Percentiles rank a stretch among this genome's conserved stretches.
phyloP scores from a whole-genome alignment of 2,797 vertebrate genomes.

The Argyrosomus regius region DNA sequence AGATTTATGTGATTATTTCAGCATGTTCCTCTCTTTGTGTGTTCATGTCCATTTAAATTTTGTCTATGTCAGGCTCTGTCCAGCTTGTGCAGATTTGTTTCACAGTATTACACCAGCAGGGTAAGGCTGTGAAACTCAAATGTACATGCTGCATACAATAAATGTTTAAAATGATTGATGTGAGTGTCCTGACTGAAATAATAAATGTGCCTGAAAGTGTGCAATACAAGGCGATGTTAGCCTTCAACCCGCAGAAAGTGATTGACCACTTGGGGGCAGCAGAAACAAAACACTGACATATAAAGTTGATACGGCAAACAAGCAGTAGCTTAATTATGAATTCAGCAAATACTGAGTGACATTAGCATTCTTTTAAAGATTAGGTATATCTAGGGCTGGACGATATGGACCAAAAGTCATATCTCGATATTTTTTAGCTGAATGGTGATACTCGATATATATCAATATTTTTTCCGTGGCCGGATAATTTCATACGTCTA shows the following conservation, averaged over 20 bases:
- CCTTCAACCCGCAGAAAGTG: neutral
- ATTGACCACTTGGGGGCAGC: neutral
- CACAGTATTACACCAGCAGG: neutral
- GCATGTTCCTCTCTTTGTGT: neutral
- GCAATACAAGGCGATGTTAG: neutral
- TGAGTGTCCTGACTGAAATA: neutral
- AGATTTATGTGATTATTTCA: conserved; percentile 34
- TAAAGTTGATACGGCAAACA: neutral
- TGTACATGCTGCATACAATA: neutral
- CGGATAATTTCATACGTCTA: too few relatives aligned
- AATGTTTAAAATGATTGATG: neutral
- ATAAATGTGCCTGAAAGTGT: neutral
- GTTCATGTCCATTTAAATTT: conserved; percentile 12
- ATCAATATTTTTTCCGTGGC: too few relatives aligned
- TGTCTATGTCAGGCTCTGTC: conserved; percentile 1
- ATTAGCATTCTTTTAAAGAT: neutral
- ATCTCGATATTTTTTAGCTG: too few relatives aligned
- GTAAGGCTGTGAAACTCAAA: neutral
- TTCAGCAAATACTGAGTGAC: neutral
- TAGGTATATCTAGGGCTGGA: neutral
- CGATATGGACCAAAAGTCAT: too few relatives aligned
- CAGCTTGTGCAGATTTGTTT: neutral
- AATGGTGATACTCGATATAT: too few relatives aligned
- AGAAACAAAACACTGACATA: neutral
- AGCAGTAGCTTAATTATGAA: neutral